Evolutionary conservation across 2,113 vertebrate species (phyloP).

Genomic region (Odocoileus virginianus): DNA sequence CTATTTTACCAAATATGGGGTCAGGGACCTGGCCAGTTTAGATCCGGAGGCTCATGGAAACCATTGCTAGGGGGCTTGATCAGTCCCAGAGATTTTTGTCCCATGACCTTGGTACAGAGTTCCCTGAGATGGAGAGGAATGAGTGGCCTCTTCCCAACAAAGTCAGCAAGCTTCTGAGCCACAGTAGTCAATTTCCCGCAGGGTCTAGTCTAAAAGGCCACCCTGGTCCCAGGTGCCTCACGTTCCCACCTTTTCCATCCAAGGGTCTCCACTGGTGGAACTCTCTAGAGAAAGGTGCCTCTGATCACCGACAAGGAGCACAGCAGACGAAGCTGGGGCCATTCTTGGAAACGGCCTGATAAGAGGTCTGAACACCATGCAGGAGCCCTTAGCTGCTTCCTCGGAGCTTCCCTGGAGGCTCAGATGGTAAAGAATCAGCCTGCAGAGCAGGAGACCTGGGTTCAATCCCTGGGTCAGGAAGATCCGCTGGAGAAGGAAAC

Average conservation of each 20-base stretch:
- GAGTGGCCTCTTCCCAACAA: neutral
- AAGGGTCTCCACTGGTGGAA: too few relatives aligned
- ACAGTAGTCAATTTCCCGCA: rapidly evolving
- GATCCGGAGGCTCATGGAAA: neutral
- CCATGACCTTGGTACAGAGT: neutral
- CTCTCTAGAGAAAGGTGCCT: neutral
- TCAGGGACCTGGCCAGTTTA: neutral
- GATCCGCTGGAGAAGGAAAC: neutral
- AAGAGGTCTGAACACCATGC: neutral
- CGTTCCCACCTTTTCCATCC: neutral
- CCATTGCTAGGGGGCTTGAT: neutral
- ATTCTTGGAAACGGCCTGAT: too few relatives aligned
- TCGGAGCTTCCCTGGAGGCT: neutral
- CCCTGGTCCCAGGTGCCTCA: neutral
- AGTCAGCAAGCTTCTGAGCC: neutral
- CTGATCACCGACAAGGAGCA: too few relatives aligned
- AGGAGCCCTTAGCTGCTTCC: neutral
- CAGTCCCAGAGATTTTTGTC: neutral
- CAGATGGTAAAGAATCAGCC: neutral
- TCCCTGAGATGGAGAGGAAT: neutral
- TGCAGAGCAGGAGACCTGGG: rapidly evolving
- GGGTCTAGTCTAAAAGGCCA: neutral
- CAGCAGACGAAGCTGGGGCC: neutral
- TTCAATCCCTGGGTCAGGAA: rapidly evolving
- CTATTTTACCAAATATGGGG: neutral